Evolutionary conservation across 2,888 invertebrate species (phyloP).

Genomic region (Nudaria mundana): DNA sequence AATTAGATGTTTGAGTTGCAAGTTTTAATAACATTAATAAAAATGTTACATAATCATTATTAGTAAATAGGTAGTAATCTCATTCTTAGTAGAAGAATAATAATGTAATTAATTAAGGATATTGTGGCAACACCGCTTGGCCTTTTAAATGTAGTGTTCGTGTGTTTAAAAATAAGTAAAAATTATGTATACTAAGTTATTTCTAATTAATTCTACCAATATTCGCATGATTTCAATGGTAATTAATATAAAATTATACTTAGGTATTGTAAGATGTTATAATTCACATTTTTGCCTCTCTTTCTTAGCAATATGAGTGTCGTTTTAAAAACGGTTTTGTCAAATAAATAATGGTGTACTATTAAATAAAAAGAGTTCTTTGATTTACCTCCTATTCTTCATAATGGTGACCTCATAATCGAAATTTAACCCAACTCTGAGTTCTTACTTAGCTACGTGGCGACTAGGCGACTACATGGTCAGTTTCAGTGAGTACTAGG

Average conservation of each 20-base stretch:
- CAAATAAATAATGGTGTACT: slow-evolving; percentile 72
- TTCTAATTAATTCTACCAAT: slow-evolving; percentile 42
- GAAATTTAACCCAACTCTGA: no score
- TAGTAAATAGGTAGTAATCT: slow-evolving; percentile 50
- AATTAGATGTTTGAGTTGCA: slow-evolving; percentile 38
- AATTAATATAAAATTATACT: slow-evolving; percentile 37
- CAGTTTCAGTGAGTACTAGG: no score
- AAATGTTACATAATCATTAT: slow-evolving; percentile 40
- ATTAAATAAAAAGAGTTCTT: slow-evolving; percentile 48
- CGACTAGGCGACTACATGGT: no score
- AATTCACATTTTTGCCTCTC: slow-evolving; percentile 71
- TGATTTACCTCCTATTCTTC: no score
- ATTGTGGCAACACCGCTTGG: slow-evolving; percentile 81
- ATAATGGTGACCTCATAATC: no score
- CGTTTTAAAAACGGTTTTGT: slow-evolving; percentile 78
- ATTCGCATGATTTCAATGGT: slow-evolving; percentile 56
- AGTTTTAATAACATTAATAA: slow-evolving; percentile 31
- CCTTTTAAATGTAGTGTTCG: slow-evolving; percentile 75
- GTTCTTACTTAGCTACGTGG: no score
- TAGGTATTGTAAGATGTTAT: slow-evolving; percentile 56
- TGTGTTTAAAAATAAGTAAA: slow-evolving; percentile 63
- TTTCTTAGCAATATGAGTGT: slow-evolving; percentile 76
- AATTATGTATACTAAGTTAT: slow-evolving; percentile 41
- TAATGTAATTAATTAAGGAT: slow-evolving; percentile 36
- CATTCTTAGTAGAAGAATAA: slow-evolving; percentile 46